Conservation (phyloP, 2,113 vertebrate species). For the Felis catus region DNA sequence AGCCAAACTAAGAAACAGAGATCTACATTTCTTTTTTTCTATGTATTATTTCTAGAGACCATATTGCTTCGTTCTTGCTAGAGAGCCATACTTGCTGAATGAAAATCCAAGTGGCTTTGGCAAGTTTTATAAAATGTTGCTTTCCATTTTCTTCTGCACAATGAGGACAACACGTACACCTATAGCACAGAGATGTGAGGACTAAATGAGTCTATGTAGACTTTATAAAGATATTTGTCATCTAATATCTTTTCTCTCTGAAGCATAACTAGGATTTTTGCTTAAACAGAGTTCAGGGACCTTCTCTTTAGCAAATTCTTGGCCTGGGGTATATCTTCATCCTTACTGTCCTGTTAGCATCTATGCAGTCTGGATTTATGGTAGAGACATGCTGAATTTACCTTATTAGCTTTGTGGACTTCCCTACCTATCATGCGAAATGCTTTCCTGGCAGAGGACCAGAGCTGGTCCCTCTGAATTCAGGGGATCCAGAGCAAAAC, state of each 20-base stretch:
- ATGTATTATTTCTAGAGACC: not conserved
- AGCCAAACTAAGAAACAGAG: not conserved
- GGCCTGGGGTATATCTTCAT: not conserved
- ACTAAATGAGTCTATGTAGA: not conserved
- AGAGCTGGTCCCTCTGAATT: not conserved
- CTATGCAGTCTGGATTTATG: accelerated
- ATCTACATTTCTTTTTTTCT: not conserved
- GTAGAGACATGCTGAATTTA: accelerated
- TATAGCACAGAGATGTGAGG: not conserved
- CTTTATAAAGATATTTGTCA: not conserved
- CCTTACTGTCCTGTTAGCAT: not conserved
- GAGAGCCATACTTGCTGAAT: not conserved
- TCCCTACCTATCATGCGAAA: too few relatives aligned
- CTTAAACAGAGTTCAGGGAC: not conserved
- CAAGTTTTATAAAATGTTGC: not conserved
- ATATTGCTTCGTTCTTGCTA: not conserved
- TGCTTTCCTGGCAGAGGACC: accelerated
- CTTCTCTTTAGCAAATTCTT: not conserved
- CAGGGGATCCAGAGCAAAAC: accelerated
- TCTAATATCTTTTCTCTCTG: not conserved
- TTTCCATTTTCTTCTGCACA: not conserved
- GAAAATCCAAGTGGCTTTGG: not conserved
- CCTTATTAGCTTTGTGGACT: not conserved
- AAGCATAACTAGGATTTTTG: not conserved
- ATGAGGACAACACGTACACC: not conserved